A percentile compares a stretch with the other conserved stretches of the same genome.
Conservation (phyloP, 2,113 vertebrate species). For the Columba janthina region DNA sequence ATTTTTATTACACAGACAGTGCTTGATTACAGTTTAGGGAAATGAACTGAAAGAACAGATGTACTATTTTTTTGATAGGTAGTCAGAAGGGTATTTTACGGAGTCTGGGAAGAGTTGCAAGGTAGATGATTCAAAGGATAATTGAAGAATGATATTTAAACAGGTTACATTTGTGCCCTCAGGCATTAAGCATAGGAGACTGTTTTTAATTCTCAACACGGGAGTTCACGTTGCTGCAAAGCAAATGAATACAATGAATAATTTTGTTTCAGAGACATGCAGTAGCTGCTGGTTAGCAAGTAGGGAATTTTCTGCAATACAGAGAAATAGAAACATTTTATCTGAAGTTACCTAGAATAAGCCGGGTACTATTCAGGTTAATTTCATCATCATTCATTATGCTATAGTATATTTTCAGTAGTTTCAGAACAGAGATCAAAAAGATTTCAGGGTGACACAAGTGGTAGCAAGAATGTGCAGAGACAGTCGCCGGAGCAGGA, state of each 20-base stretch:
- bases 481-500: neutral
- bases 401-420: neutral
- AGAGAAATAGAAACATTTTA: neutral
- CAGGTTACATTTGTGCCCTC: constrained; percentile 43
- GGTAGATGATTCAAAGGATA: constrained; percentile 43
- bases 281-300: neutral
- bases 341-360: neutral
- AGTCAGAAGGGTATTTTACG: neutral
- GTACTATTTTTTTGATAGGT: constrained; percentile 29
- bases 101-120: constrained; percentile 34
- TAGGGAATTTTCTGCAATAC: neutral
- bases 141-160: constrained; percentile 57
- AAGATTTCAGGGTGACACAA: neutral
- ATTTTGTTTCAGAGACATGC: neutral
- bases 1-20: constrained; percentile 23
- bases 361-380: neutral
- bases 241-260: constrained; percentile 24
- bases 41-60: constrained; percentile 45
- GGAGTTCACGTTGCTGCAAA: neutral
- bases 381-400: neutral
- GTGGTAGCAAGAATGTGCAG: neutral
- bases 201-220: neutral
- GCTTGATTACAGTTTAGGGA: constrained; percentile 49
- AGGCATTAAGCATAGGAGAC: neutral
- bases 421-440: neutral